Percentiles rank a stretch among this genome's conserved stretches.
These are phyloP conservation scores for Myotis yumanensis DNA, from an alignment of 2,113 vertebrate species.

Conservation along the genomic window DNA sequence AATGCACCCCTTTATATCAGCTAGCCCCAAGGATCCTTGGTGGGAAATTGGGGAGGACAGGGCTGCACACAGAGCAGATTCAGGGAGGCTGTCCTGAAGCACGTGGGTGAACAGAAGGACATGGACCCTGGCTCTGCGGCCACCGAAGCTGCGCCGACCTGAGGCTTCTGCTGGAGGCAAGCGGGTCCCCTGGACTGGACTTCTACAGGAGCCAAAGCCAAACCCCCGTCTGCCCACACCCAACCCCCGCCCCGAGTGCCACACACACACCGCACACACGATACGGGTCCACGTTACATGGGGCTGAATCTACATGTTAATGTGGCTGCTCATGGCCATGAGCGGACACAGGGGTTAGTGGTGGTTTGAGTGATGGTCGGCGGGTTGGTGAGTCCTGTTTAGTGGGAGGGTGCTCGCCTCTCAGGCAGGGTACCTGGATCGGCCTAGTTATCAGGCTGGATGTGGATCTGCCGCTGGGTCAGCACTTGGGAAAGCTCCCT, in stretches of 20 bases:
- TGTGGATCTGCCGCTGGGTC: constrained; percentile 99
- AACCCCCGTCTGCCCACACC: fast-evolving
- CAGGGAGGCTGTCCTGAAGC: background rate
- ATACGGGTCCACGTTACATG: background rate
- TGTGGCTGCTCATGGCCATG: background rate
- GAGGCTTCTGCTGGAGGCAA: background rate
- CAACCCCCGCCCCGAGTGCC: background rate
- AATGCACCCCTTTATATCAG: background rate
- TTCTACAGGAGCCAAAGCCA: background rate
- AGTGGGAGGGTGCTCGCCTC: constrained; percentile 77
- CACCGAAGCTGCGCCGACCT: fast-evolving
- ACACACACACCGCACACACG: background rate
- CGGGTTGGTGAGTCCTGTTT: constrained; percentile 83
- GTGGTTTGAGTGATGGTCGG: constrained; percentile 59
- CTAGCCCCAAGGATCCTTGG: too few species aligned
- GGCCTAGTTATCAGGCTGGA: constrained; percentile 94
- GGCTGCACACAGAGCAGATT: background rate
- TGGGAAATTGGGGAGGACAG: background rate
- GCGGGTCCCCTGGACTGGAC: background rate
- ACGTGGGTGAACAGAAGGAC: fast-evolving
- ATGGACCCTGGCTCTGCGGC: background rate
- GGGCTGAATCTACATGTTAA: background rate
- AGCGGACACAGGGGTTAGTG: constrained; percentile 80
- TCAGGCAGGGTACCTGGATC: constrained; percentile 90
- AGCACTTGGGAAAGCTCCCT: constrained; percentile 99